Base-by-base conservation (phyloP, 2,888 invertebrate species). In the Parascotia fuliginaria region DNA sequence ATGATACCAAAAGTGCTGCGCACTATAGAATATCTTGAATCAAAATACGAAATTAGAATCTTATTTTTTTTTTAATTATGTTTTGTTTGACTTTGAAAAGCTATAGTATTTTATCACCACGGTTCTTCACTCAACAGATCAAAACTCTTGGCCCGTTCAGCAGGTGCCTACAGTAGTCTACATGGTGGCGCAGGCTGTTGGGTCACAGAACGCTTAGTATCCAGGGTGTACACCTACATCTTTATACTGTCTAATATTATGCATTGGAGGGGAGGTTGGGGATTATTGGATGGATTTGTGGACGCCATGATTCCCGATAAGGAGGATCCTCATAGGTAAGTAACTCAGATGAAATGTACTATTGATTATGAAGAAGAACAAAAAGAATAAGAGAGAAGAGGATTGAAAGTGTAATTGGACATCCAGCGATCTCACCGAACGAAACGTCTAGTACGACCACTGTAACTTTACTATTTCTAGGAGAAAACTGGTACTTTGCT, bases 231-330 rank as follows among this genome's bases (percentile, higher is more conserved):
- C 83, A 96, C 96, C 0, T 93, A 94, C 60, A 81, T 95, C 43
- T 97, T 96, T 81, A 95, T 95, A 0, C 89, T 96, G 55, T 93
- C 96, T 55, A 96, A 96, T 83, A 96, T 97, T 12, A 97, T 96
- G 88, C 96, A 96, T 70, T 98, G 97, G 97, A 92, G 97, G 0
- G 97, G 97, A 0, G 94, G 96, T n/a, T 98, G 96, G 96, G 93
- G 93, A 0, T 81, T 95, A 3, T 88, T 97, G 63, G 96, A 97
- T 66, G 78, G 93, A 44, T 89, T 94, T 55, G 85, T 94, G 32
- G 93, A 93, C 42, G 93, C 94, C 2, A 89, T 85, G 2, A 32
- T 83, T 2, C 85, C 84, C 0, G 64, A 81, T 7, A 50, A 51
- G 0, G 14, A 65, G 0, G 77, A 89, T 47, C 82, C 83, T 22